A percentile compares a stretch with the other conserved stretches of the same genome.
Evolutionary conservation across 2,797 vertebrate species (phyloP).

Genomic region (Tinamus major): DNA sequence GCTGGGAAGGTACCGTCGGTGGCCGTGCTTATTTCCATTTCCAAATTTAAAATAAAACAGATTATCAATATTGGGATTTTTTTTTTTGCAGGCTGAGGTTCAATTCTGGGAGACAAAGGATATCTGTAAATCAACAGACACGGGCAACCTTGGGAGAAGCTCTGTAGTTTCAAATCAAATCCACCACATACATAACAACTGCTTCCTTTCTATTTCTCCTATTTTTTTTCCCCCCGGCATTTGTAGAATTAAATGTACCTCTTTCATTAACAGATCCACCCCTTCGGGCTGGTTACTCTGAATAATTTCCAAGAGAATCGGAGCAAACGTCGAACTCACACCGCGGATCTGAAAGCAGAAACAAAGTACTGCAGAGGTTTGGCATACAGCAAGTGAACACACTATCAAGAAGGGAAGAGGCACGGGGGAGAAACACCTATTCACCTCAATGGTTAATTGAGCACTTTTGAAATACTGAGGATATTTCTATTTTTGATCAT

Average conservation of each 20-base stretch:
- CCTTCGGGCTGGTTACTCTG: constrained; percentile 92
- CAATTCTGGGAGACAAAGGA: neutral
- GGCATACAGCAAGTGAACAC: neutral
- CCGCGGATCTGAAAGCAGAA: constrained; percentile 80
- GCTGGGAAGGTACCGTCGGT: neutral
- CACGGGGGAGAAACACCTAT: neutral
- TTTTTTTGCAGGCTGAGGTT: neutral
- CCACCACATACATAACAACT: rapidly evolving
- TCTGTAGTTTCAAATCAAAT: neutral
- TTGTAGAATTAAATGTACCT: constrained; percentile 77
- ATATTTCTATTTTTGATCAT: neutral
- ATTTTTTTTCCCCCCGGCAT: too few species aligned
- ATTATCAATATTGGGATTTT: too few species aligned
- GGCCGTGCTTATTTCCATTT: neutral
- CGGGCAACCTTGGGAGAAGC: neutral
- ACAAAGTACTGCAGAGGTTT: neutral
- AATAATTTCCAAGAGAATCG: constrained; percentile 87
- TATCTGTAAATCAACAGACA: rapidly evolving
- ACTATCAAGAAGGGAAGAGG: neutral
- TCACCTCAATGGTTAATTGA: too few species aligned
- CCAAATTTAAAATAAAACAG: neutral
- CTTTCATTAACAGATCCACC: constrained; percentile 84
- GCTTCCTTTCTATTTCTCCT: too few species aligned
- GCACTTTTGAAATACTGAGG: neutral
- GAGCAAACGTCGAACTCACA: constrained; percentile 81